Conservation (phyloP, 2,113 vertebrate genomes). For the Istiophorus platypterus region DNA sequence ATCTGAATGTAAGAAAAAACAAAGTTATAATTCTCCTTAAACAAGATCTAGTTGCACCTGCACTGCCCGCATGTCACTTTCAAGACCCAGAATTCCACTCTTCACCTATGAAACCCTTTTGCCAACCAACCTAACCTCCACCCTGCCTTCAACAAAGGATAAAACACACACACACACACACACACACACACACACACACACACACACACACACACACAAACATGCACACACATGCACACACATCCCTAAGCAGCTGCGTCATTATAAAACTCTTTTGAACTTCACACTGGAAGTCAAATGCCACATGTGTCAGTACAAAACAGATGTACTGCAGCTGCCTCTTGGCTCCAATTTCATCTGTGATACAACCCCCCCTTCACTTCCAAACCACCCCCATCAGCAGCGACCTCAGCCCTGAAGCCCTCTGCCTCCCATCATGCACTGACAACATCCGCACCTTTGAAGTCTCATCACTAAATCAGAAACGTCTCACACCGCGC, state of each 20-base stretch:
- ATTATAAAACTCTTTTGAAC: conserved; percentile 87
- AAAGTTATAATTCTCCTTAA: conserved; percentile 8
- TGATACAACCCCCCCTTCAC: conserved; percentile 31
- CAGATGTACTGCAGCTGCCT: conserved; percentile 87
- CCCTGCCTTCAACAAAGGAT: conserved; percentile 52
- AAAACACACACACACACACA: conserved; percentile 36
- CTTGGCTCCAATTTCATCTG: conserved; percentile 77
- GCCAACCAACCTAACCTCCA: conserved; percentile 19
- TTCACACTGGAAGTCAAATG: conserved; percentile 85
- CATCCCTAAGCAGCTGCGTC: conserved; percentile 82
- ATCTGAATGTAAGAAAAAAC: not conserved
- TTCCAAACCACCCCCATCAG: conserved; percentile 18
- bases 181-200: conserved; percentile 31
- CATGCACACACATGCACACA: conserved; percentile 62
- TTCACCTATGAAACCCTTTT: conserved; percentile 63
- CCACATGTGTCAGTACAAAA: conserved; percentile 86
- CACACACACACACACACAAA: conserved; percentile 30
- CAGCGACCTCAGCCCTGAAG: conserved; percentile 34
- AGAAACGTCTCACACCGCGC: not conserved
- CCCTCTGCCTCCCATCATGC: conserved; percentile 47
- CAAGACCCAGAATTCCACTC: conserved; percentile 44
- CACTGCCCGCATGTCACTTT: conserved; percentile 38
- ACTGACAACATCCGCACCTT: conserved; percentile 66
- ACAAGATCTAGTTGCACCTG: conserved; percentile 37
- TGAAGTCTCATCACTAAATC: conserved; percentile 65